Conservation (phyloP, 2,888 invertebrate species). For the Dicyrtoma fusca region DNA sequence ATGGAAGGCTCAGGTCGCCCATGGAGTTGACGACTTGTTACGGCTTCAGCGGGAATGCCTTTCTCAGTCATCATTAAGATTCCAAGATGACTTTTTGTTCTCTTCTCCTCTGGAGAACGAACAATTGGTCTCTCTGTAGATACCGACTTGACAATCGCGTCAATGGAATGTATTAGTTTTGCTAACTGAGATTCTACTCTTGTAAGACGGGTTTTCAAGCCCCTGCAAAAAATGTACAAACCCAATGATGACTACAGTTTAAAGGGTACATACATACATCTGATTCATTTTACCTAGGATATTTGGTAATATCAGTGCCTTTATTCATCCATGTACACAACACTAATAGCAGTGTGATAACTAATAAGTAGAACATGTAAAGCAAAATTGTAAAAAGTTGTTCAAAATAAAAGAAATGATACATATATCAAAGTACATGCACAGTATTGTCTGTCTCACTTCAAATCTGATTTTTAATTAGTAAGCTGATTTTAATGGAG, state of each 20-base stretch:
- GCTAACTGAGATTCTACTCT: slow-evolving; percentile 31
- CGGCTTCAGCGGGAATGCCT: neutral
- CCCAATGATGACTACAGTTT: neutral
- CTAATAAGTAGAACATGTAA: no score
- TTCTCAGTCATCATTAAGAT: neutral
- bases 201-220: slow-evolving; percentile 2
- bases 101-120: neutral
- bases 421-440: no score
- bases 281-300: no score
- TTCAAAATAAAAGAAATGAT: no score
- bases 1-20: neutral
- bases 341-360: no score
- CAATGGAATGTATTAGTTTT: slow-evolving; percentile 34
- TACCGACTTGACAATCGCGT: slow-evolving; percentile 13
- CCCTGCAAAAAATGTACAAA: neutral
- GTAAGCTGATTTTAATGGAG: no score
- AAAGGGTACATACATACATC: no score
- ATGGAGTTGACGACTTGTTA: slow-evolving; percentile 4
- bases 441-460: no score
- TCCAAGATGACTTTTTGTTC: slow-evolving; percentile 5
- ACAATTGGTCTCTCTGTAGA: neutral
- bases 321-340: no score
- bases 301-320: no score
- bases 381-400: no score
- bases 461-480: no score